Evolutionary conservation across 2,888 invertebrate genomes (phyloP).

Genomic region (Drosophila leonis): DNA sequence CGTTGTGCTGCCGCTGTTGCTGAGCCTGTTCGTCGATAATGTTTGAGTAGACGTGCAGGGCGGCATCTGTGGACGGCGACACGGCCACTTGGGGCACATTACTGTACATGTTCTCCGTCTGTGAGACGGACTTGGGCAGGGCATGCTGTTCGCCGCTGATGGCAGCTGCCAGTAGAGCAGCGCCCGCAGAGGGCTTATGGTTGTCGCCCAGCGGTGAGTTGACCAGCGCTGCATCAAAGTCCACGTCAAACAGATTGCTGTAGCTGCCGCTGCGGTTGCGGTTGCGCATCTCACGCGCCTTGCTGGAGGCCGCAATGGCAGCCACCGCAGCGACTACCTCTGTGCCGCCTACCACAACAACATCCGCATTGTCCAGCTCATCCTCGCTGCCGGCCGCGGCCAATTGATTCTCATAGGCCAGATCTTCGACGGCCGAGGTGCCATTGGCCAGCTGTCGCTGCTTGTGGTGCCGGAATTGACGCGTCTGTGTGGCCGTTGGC

Average conservation of each 20-base stretch:
- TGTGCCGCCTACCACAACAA: constrained; percentile 81
- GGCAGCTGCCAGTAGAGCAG: constrained; percentile 74
- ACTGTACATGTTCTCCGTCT: constrained; percentile 85
- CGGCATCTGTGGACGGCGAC: constrained; percentile 71
- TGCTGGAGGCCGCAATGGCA: constrained; percentile 82
- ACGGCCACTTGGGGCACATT: constrained; percentile 81
- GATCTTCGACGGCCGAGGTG: constrained; percentile 38
- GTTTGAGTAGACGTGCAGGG: constrained; percentile 85
- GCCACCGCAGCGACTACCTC: constrained; percentile 84
- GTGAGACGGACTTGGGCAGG: constrained; percentile 78
- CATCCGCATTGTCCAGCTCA: constrained; percentile 75
- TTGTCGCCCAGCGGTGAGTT: constrained; percentile 29
- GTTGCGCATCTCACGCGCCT: constrained; percentile 82
- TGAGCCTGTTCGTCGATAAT: constrained; percentile 83
- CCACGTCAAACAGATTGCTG: constrained; percentile 84
- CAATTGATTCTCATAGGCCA: constrained; percentile 70
- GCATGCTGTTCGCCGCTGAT: constrained; percentile 59
- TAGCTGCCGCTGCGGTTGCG: constrained; percentile 83
- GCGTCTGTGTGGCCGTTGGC: constrained; percentile 65
- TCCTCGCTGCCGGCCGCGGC: constrained; percentile 68
- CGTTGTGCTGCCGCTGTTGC: constrained; percentile 45
- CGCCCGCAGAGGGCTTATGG: constrained; percentile 65
- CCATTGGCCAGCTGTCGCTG: constrained; percentile 69
- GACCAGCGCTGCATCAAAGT: constrained; percentile 73
- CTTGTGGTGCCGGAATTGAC: constrained; percentile 82